Percentiles rank a stretch among this genome's conserved stretches.
Evolutionary conservation across 2,113 vertebrate genomes (phyloP).

Genomic region (Atlantisia rogersi): DNA sequence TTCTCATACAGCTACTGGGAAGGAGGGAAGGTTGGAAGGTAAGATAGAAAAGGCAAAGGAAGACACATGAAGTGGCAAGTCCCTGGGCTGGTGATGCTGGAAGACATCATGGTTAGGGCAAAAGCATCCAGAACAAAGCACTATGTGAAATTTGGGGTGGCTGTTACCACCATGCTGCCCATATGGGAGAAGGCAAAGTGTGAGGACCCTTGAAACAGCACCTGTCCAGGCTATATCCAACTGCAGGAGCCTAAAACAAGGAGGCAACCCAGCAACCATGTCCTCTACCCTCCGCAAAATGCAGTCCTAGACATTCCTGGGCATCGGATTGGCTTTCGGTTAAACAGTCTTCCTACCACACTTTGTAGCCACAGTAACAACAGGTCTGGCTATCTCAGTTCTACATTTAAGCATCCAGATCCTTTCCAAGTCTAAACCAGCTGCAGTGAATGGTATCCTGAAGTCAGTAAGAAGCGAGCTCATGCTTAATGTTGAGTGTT

Average conservation of each 20-base stretch:
- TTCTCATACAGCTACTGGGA: background rate
- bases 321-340: rapidly evolving
- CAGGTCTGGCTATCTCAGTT: background rate
- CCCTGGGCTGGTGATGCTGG: background rate
- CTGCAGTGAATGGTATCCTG: background rate
- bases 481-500: rapidly evolving
- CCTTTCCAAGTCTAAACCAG: background rate
- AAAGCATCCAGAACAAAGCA: background rate
- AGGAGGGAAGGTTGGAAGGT: background rate
- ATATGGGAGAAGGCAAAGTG: rapidly evolving
- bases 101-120: background rate
- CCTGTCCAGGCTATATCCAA: background rate
- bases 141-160: background rate
- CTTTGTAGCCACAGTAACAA: background rate
- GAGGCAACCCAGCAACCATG: background rate
- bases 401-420: background rate
- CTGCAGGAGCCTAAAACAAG: background rate
- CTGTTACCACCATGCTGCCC: rapidly evolving
- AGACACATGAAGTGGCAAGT: background rate
- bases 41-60: background rate
- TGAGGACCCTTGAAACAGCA: background rate
- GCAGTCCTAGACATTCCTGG: background rate
- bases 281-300: background rate
- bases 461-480: background rate
- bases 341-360: background rate